Conservation (phyloP, 2,888 invertebrate species). For the Ceraclea dissimilis region DNA sequence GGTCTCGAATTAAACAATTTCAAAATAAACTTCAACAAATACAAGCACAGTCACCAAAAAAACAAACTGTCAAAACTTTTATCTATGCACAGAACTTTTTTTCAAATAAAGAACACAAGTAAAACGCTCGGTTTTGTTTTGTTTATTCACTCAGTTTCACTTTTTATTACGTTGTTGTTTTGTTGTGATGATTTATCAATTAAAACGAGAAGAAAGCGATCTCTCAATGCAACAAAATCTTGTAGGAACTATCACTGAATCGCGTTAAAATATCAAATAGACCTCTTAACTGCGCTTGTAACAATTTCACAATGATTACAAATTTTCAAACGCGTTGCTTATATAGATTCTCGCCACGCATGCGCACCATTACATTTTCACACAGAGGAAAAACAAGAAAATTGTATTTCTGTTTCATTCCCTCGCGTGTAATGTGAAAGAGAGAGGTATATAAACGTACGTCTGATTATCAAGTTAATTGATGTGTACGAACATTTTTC, state of each 20-base stretch:
- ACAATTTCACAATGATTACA: constrained; percentile 5
- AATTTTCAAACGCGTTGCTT: neutral
- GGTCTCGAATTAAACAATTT: neutral
- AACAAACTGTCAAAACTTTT: no score
- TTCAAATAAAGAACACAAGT: no score
- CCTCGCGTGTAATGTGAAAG: neutral
- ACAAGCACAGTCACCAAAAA: no score
- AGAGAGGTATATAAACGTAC: neutral
- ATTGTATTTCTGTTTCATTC: neutral
- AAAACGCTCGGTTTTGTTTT: no score
- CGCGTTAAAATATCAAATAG: constrained; percentile 4
- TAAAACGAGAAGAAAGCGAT: no score
- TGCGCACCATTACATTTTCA: constrained; percentile 3
- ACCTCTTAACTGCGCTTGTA: neutral
- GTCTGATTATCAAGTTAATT: neutral
- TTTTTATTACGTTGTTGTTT: no score
- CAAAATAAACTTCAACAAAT: neutral
- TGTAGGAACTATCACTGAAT: neutral
- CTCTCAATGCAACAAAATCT: neutral
- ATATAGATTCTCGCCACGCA: constrained; percentile 12
- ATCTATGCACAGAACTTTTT: no score
- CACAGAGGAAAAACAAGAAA: neutral
- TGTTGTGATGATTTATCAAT: no score
- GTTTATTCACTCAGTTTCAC: no score
- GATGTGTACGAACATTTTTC: neutral